Conservation (phyloP, 2,888 invertebrate genomes). For the Perizoma affinitatum region DNA sequence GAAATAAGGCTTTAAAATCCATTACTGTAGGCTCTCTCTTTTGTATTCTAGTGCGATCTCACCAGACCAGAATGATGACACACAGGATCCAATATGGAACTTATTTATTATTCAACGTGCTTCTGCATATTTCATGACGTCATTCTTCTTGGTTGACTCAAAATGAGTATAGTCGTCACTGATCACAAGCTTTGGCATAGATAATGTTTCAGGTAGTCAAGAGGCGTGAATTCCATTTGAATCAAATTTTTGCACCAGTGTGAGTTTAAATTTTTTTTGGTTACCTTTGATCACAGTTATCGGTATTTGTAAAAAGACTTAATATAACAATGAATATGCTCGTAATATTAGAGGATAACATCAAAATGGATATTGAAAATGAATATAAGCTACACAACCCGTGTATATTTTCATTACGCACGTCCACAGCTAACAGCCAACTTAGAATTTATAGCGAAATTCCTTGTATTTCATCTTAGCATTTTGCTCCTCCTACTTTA, state of each 20-base stretch:
- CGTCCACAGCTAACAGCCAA: constrained; percentile 44
- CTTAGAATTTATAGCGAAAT: constrained; percentile 55
- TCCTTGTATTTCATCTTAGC: constrained; percentile 48
- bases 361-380: constrained; percentile 6
- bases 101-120: constrained; percentile 68
- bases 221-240: too few relatives aligned
- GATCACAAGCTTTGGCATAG: constrained; percentile 29
- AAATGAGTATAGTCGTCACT: constrained; percentile 53
- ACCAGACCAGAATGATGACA: constrained; percentile 49
- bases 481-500: constrained; percentile 44
- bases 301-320: background rate
- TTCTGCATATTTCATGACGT: constrained; percentile 60
- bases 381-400: constrained; percentile 18
- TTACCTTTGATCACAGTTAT: background rate
- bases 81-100: constrained; percentile 59
- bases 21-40: constrained; percentile 53
- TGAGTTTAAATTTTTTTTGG: background rate
- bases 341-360: background rate
- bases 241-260: background rate
- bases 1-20: constrained; percentile 57
- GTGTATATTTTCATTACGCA: constrained; percentile 58
- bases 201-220: constrained; percentile 20
- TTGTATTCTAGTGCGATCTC: constrained; percentile 47
- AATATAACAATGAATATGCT: background rate
- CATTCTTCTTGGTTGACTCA: constrained; percentile 55